Conservation (phyloP, 2,888 invertebrate species). For the Synanthedon andrenaeformis region DNA sequence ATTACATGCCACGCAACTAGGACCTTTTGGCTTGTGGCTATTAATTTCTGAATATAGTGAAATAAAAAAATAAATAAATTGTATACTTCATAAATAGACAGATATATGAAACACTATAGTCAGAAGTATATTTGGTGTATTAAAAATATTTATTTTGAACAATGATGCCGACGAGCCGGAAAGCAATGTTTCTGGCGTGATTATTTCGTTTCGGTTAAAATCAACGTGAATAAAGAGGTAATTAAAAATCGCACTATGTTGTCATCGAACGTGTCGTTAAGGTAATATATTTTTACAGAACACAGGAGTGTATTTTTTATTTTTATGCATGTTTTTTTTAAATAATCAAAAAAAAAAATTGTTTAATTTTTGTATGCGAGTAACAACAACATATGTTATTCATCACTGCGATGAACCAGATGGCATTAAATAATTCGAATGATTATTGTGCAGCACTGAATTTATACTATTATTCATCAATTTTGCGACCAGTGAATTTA, state of each 20-base stretch:
- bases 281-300: not conserved
- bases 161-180: not conserved
- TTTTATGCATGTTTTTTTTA: not conserved
- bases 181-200: not conserved
- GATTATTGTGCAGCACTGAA: slow-evolving; percentile 1
- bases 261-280: not conserved
- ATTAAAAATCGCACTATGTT: not conserved
- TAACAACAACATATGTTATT: not conserved
- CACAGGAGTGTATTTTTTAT: not conserved
- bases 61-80: too few species aligned
- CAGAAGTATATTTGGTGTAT: not conserved
- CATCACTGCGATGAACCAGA: not conserved
- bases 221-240: not conserved
- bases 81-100: too few species aligned
- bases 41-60: too few species aligned
- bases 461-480: slow-evolving; percentile 5
- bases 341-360: not conserved
- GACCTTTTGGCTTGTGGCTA: too few species aligned
- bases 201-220: not conserved
- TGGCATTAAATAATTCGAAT: not conserved
- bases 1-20: too few species aligned
- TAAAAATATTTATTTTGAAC: not conserved
- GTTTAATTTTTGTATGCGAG: not conserved
- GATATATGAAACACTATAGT: too few species aligned
- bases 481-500: slow-evolving; percentile 9